phyloP scores from a whole-genome alignment of 2,888 invertebrate genomes.

The Trimorus sp. region DNA sequence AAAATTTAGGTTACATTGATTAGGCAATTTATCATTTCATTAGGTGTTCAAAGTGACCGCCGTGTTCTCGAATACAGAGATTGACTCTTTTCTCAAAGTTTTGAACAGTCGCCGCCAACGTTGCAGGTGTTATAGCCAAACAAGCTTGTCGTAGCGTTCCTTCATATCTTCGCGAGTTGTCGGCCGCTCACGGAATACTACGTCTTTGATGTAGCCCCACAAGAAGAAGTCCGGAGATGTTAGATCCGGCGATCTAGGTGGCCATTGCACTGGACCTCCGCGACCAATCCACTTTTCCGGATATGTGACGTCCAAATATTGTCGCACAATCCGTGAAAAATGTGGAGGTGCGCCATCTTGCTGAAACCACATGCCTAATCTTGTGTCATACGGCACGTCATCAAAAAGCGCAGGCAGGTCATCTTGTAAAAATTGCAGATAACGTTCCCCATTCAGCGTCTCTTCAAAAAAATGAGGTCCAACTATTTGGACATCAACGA shows the following conservation, averaged over 20 bases:
- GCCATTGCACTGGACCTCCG: constrained; percentile 38
- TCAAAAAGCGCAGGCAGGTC: constrained; percentile 49
- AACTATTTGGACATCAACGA: constrained; percentile 45
- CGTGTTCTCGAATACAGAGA: constrained; percentile 2
- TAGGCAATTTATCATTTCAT: neutral
- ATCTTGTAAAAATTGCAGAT: constrained; percentile 63
- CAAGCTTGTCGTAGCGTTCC: constrained; percentile 30
- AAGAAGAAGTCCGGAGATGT: too few species aligned
- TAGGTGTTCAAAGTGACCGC: constrained; percentile 4
- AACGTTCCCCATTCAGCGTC: too few species aligned
- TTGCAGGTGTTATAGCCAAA: neutral
- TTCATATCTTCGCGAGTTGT: constrained; percentile 35
- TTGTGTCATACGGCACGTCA: constrained; percentile 43
- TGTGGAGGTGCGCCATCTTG: too few species aligned
- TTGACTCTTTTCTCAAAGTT: constrained; percentile 7
- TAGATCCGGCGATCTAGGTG: constrained; percentile 47
- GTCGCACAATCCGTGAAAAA: constrained; percentile 50
- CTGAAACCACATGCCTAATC: constrained; percentile 60
- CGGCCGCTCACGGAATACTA: constrained; percentile 22
- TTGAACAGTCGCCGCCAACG: neutral
- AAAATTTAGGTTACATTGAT: neutral
- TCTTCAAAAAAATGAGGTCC: too few species aligned
- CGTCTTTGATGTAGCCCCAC: constrained; percentile 47
- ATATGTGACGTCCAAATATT: constrained; percentile 20
- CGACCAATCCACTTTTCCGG: constrained; percentile 49